These are phyloP conservation scores for Oceanodroma tethys DNA, from an alignment of 2,113 vertebrate genomes.

Conservation along the genomic window DNA sequence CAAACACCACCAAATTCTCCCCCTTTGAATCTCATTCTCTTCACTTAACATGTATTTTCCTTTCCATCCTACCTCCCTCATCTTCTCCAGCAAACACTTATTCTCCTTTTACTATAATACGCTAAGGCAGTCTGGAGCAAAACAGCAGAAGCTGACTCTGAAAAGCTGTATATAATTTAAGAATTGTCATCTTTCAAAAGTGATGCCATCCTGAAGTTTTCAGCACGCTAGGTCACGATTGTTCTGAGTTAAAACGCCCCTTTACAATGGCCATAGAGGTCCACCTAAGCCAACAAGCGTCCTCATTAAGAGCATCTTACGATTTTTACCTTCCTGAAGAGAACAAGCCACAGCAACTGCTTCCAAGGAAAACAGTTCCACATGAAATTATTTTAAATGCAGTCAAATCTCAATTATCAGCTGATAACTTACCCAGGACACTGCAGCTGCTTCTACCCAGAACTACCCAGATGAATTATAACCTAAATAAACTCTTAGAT, in stretches of 20 bases:
- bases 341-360: not conserved
- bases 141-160: not conserved
- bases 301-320: not conserved
- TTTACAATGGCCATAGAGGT: not conserved
- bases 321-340: not conserved
- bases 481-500: not conserved
- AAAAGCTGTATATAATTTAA: not conserved
- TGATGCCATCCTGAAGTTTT: not conserved
- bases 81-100: not conserved
- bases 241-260: not conserved
- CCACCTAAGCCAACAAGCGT: not conserved
- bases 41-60: not conserved
- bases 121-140: not conserved
- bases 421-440: not conserved
- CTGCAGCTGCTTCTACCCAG: not conserved
- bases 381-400: not conserved
- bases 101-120: not conserved
- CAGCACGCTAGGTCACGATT: rapidly evolving
- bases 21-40: not conserved
- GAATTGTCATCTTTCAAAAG: not conserved
- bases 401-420: not conserved
- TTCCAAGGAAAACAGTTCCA: not conserved
- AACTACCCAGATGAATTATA: not conserved
- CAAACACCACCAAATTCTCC: not conserved
- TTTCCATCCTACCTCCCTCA: not conserved